These are phyloP conservation scores for Ctenicera cuprea DNA, from an alignment of 2,888 invertebrate species.

Conservation along the genomic window DNA sequence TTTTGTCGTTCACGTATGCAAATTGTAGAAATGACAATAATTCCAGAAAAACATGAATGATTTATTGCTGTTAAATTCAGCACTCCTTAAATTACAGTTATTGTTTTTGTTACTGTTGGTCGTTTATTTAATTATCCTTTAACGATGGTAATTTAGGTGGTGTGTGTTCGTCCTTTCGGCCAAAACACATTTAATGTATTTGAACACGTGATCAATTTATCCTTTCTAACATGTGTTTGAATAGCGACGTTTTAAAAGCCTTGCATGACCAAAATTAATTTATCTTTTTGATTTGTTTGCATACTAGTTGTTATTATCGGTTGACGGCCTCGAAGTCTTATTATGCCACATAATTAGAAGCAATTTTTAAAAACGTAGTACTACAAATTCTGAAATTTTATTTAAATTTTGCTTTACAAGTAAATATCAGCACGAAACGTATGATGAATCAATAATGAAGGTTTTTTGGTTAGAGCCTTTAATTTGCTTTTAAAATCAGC, in stretches of 20 bases:
- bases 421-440: no score
- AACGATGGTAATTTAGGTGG: neutral
- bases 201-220: conserved; percentile 15
- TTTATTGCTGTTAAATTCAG: no score
- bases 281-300: conserved; percentile 8
- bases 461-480: no score
- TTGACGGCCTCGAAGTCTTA: no score
- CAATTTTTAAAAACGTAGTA: no score
- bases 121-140: conserved; percentile 3
- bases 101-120: neutral
- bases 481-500: no score
- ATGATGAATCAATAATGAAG: no score
- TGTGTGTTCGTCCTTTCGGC: neutral
- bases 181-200: conserved; percentile 13
- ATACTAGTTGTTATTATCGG: neutral
- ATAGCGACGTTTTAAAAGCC: neutral
- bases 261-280: conserved; percentile 19
- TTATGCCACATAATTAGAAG: no score
- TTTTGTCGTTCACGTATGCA: neutral
- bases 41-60: no score
- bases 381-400: no score
- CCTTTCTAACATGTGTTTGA: neutral
- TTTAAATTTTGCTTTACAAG: no score
- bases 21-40: no score
- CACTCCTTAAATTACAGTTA: neutral